Evolutionary conservation across 2,888 invertebrate genomes (phyloP).

Genomic region (Ochropleura plecta): DNA sequence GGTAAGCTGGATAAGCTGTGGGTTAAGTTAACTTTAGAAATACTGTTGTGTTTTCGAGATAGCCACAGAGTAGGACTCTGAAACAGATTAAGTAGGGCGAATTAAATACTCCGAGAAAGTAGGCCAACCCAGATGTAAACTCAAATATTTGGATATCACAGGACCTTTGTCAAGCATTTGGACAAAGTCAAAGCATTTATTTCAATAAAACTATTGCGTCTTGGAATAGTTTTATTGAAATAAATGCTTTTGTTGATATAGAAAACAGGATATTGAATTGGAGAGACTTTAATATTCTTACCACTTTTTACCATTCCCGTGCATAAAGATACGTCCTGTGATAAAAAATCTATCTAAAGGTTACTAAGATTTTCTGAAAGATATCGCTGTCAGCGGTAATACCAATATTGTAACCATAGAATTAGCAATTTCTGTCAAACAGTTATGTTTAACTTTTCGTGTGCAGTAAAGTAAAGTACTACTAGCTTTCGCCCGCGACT

Average conservation of each 20-base stretch:
- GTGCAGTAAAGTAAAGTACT: too few relatives aligned
- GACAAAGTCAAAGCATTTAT: not conserved
- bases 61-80: not conserved
- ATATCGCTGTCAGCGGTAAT: too few relatives aligned
- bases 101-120: not conserved
- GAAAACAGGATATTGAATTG: not conserved
- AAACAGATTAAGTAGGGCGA: not conserved
- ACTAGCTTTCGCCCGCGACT: too few relatives aligned
- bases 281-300: not conserved
- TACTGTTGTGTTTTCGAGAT: constrained; percentile 13
- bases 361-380: too few relatives aligned
- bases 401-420: too few relatives aligned
- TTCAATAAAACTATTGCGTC: not conserved
- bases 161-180: not conserved
- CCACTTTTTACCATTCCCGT: not conserved
- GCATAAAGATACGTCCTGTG: not conserved
- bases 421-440: too few relatives aligned
- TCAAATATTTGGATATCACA: constrained; percentile 2
- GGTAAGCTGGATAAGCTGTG: constrained; percentile 22
- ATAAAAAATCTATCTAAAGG: too few relatives aligned
- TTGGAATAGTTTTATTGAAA: too few relatives aligned
- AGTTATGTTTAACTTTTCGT: too few relatives aligned
- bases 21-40: not conserved
- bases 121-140: not conserved
- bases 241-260: not conserved